Evolutionary conservation across 2,113 vertebrate genomes (phyloP).

Genomic region (Amphiprion ocellaris): DNA sequence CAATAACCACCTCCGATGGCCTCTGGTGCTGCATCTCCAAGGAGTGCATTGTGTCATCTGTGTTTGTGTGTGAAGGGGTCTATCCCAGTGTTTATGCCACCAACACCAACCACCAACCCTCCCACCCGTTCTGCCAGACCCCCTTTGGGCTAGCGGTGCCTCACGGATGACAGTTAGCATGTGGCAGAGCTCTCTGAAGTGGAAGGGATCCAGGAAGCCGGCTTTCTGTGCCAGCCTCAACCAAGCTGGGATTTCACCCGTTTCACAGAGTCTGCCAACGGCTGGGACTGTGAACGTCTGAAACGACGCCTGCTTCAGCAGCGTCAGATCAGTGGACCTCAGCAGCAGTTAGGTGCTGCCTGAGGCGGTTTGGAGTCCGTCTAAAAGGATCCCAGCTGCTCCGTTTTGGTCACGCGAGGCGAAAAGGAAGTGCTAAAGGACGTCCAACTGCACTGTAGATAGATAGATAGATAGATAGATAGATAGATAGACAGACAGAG

Average conservation of each 20-base stretch:
- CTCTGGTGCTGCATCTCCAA: constrained; percentile 64
- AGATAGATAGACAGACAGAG: no score
- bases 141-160: constrained; percentile 71
- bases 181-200: constrained; percentile 82
- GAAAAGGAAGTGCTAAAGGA: constrained; percentile 62
- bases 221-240: constrained; percentile 73
- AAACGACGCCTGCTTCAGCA: constrained; percentile 71
- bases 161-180: constrained; percentile 85
- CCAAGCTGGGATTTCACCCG: constrained; percentile 81
- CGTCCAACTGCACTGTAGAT: constrained; percentile 22
- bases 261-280: constrained; percentile 75
- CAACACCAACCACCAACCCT: background rate
- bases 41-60: constrained; percentile 41
- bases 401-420: constrained; percentile 41
- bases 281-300: constrained; percentile 74
- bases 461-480: no score
- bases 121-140: constrained; percentile 51
- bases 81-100: constrained; percentile 65
- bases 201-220: constrained; percentile 82
- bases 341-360: constrained; percentile 52
- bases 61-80: constrained; percentile 53
- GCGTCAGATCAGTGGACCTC: constrained; percentile 65
- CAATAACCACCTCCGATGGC: constrained; percentile 80
- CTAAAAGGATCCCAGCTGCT: constrained; percentile 64
- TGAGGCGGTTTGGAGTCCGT: constrained; percentile 58